Evolutionary conservation across 2,888 invertebrate genomes (phyloP).

Genomic region (Andrena praecox): DNA sequence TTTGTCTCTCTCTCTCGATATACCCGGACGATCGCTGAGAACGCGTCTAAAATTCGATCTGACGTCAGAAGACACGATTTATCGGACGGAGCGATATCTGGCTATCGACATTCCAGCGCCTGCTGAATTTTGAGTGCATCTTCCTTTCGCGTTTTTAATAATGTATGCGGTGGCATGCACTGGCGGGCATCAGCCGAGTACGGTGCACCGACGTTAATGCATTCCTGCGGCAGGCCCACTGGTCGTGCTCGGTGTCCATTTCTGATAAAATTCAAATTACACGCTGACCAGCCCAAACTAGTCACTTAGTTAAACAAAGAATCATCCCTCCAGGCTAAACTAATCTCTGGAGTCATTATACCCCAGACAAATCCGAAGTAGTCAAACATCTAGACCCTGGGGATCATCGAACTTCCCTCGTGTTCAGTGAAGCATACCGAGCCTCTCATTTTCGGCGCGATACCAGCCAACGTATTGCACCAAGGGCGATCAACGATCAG

Average conservation of each 20-base stretch:
- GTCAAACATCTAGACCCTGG: neutral
- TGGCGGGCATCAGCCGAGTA: neutral
- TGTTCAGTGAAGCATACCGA: neutral
- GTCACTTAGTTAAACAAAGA: neutral
- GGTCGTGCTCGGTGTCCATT: neutral
- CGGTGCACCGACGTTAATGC: slow-evolving; percentile 23
- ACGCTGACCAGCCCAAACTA: neutral
- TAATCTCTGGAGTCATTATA: neutral
- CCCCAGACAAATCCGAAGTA: neutral
- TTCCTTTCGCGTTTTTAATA: slow-evolving; percentile 37
- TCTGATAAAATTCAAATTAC: neutral
- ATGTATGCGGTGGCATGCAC: slow-evolving; percentile 41
- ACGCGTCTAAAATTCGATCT: slow-evolving; percentile 35
- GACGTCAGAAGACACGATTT: slow-evolving; percentile 42
- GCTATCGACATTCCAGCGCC: slow-evolving; percentile 12
- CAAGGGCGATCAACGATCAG: slow-evolving; percentile 35
- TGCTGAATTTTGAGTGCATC: slow-evolving; percentile 38
- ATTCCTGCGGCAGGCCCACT: slow-evolving; percentile 9
- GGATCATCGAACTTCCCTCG: slow-evolving; percentile 1
- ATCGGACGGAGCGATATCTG: neutral
- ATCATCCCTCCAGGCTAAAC: neutral
- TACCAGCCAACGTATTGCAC: neutral
- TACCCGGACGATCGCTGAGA: slow-evolving; percentile 28
- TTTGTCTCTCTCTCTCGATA: slow-evolving; percentile 32
- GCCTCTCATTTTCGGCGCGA: slow-evolving; percentile 1